Conservation (phyloP, 1,140 invertebrate genomes). For the Apis mellifera region Amel_HAv3.1 CM009943.2:5655001-5655500, state of each 20-base stretch:
- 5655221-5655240: neutral
- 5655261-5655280: neutral
- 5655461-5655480: slow-evolving; percentile 90
- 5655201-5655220: too few species aligned
- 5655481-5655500: slow-evolving; percentile 91
- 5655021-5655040: neutral
- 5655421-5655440: slow-evolving; percentile 94
- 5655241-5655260: neutral
- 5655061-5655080: neutral
- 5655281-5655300: neutral
- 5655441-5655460: slow-evolving; percentile 85
- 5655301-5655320: slow-evolving; percentile 2
- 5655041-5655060: neutral
- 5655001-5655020: neutral
- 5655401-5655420: slow-evolving; percentile 94
- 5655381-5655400: slow-evolving; percentile 55
- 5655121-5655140: too few species aligned
- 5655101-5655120: too few species aligned
- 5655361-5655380: slow-evolving; percentile 22
- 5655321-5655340: slow-evolving; percentile 1
- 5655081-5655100: neutral
- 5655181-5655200: neutral
- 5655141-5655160: neutral
- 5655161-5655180: neutral
- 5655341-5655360: neutral